Conservation (phyloP, 2,113 vertebrate species). For the Mus musculus region DNA sequence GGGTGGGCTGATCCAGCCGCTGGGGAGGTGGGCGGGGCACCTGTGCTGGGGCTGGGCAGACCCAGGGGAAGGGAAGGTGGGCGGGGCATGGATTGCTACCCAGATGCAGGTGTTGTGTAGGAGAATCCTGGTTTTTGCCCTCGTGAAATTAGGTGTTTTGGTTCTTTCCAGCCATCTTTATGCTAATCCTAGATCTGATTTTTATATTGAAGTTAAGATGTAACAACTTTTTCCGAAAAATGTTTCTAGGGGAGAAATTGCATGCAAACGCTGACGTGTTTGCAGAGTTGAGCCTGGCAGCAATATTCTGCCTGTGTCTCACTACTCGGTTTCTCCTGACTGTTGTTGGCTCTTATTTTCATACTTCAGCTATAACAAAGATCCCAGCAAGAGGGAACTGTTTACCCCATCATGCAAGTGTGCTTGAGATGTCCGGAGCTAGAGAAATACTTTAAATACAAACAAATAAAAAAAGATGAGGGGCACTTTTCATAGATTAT, state of each 20-base stretch:
- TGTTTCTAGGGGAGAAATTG: not conserved
- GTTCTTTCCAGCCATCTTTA: not conserved
- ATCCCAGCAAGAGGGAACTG: not conserved
- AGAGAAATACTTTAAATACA: not conserved
- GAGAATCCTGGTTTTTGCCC: not conserved
- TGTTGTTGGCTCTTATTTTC: not conserved
- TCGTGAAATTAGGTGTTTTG: not conserved
- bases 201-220: slow-evolving; percentile 25
- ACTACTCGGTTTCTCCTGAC: not conserved
- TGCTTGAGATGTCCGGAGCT: not conserved
- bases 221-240: not conserved
- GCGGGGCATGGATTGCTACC: not conserved
- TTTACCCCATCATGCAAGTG: not conserved
- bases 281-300: not conserved
- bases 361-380: not conserved
- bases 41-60: not conserved
- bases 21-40: not conserved
- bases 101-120: not conserved
- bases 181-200: not conserved
- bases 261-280: not conserved
- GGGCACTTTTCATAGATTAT: not conserved
- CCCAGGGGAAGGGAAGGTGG: not conserved
- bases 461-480: not conserved
- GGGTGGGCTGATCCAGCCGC: not conserved
- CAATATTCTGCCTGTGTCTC: not conserved